Conservation (phyloP, 1,140 invertebrate genomes). For the Lucilia sericata region DNA sequence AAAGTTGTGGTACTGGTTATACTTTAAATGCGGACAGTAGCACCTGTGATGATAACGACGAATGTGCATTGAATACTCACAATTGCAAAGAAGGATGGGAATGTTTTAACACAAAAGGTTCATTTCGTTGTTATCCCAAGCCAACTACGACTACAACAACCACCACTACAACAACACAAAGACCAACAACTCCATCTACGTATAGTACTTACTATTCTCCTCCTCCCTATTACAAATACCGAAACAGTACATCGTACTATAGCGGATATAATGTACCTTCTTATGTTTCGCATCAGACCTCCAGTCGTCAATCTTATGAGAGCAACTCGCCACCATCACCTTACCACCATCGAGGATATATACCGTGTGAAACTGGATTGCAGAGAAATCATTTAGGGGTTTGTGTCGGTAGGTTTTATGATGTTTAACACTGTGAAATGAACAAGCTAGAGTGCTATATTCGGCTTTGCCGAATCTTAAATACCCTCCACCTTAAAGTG, state of each 20-base stretch:
- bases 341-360: background rate
- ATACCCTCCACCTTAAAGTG: too few species aligned
- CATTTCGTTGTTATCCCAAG: slow-evolving; percentile 61
- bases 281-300: slow-evolving; percentile 34
- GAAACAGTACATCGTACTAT: slow-evolving; percentile 31
- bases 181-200: background rate
- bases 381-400: slow-evolving; percentile 59
- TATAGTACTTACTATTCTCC: background rate
- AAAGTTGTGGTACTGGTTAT: slow-evolving; percentile 96
- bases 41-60: slow-evolving; percentile 93
- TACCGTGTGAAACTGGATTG: slow-evolving; percentile 58
- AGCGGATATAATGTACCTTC: background rate
- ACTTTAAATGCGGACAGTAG: slow-evolving; percentile 89
- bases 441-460: too few species aligned
- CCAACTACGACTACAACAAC: slow-evolving; percentile 52
- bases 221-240: slow-evolving; percentile 16
- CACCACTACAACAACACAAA: slow-evolving; percentile 51
- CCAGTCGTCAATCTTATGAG: slow-evolving; percentile 34
- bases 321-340: slow-evolving; percentile 43
- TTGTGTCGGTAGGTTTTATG: slow-evolving; percentile 57
- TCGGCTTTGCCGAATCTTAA: too few species aligned
- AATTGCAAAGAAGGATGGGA: slow-evolving; percentile 84
- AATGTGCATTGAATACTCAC: slow-evolving; percentile 85
- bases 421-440: too few species aligned
- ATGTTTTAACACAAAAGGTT: slow-evolving; percentile 82